Conservation (phyloP, 2,113 vertebrate genomes). For the Pseudopodoces humilis region DNA sequence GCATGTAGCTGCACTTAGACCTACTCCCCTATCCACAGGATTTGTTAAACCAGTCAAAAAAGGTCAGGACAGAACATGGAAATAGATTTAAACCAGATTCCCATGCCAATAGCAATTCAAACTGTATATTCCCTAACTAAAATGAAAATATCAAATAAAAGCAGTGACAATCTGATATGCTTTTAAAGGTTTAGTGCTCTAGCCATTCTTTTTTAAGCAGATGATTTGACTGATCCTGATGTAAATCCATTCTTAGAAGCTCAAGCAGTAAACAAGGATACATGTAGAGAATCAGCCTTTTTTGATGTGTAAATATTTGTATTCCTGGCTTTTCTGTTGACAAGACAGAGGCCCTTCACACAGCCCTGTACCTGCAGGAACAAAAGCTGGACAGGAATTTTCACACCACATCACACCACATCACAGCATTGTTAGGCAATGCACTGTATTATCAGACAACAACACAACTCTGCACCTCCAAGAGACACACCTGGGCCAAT, state of each 20-base stretch:
- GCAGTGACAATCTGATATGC: background rate
- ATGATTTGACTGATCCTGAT: background rate
- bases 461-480: background rate
- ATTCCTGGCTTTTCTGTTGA: background rate
- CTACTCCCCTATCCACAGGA: background rate
- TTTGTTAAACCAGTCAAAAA: background rate
- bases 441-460: background rate
- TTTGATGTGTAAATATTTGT: background rate
- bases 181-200: background rate
- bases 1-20: background rate
- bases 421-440: background rate
- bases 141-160: slow-evolving; percentile 4
- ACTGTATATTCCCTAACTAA: background rate
- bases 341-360: background rate
- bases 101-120: background rate
- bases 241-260: background rate
- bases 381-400: background rate
- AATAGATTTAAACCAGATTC: background rate
- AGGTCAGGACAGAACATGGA: background rate
- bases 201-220: background rate
- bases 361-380: background rate
- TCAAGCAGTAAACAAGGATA: background rate
- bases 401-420: background rate
- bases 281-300: background rate
- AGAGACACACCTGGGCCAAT: background rate